These are phyloP conservation scores for Aptenodytes patagonicus DNA, from an alignment of 2,113 vertebrate species.

Conservation along the genomic window DNA sequence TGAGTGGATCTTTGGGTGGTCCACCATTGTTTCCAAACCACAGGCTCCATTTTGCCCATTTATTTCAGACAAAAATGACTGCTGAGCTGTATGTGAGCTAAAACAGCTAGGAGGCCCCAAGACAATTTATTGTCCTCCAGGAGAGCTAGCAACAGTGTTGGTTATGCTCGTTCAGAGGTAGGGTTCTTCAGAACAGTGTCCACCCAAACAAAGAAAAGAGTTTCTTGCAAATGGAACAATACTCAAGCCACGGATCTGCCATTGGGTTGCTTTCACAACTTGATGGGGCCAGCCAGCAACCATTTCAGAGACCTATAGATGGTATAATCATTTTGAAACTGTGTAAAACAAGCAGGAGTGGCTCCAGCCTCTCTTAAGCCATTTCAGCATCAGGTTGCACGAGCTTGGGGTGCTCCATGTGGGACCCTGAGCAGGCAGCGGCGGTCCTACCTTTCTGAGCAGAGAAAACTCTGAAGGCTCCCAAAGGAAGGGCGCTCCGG, in stretches of 20 bases:
- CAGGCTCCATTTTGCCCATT: not conserved
- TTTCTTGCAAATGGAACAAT: not conserved
- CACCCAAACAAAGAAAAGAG: not conserved
- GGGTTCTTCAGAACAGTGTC: not conserved
- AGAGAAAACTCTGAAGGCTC: not conserved
- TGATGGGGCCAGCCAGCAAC: too few relatives aligned
- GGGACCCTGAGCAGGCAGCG: not conserved
- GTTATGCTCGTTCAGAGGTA: not conserved
- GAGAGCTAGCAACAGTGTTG: not conserved
- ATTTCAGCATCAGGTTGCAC: too few relatives aligned
- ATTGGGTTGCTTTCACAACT: not conserved
- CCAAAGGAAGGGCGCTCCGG: not conserved
- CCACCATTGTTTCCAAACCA: not conserved
- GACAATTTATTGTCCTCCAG: not conserved
- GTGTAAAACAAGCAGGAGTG: not conserved
- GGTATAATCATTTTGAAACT: not conserved
- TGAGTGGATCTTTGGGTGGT: not conserved
- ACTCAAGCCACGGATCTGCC: not conserved
- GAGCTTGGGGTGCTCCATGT: not conserved
- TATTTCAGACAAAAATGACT: not conserved
- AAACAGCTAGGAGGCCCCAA: not conserved
- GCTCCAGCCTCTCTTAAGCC: not conserved
- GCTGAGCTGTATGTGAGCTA: not conserved
- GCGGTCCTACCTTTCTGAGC: not conserved
- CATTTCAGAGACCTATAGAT: not conserved